A percentile compares a stretch with the other conserved stretches of the same genome.
These are phyloP conservation scores for Sebastes kiyomatsui DNA, from an alignment of 2,797 vertebrate genomes.

Conservation along the genomic window DNA sequence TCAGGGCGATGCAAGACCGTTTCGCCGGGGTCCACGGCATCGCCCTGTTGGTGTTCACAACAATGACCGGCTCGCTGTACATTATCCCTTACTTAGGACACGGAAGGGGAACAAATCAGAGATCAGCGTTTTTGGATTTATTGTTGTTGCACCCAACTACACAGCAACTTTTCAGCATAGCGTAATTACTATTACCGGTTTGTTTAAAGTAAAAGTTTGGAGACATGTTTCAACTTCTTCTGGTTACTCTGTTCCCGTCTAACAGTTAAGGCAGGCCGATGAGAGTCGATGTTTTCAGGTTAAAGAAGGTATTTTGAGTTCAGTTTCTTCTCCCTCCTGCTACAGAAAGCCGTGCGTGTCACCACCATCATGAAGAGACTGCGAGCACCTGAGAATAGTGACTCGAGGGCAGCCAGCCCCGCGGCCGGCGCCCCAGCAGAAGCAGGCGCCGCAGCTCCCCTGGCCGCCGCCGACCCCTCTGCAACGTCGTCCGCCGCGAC, in stretches of 20 bases:
- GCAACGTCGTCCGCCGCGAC: slow-evolving; percentile 20
- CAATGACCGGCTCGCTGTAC: too few relatives aligned
- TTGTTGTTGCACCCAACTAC: too few relatives aligned
- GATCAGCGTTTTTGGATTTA: too few relatives aligned
- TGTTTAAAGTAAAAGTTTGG: too few relatives aligned
- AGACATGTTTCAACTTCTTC: too few relatives aligned
- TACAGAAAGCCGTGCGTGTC: slow-evolving; percentile 96
- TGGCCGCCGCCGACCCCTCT: slow-evolving; percentile 58
- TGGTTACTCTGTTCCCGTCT: too few relatives aligned
- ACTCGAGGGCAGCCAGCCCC: slow-evolving; percentile 64
- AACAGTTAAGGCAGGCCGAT: neutral
- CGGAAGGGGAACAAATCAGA: too few relatives aligned
- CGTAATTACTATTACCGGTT: neutral
- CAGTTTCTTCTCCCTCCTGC: neutral
- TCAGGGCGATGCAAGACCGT: too few relatives aligned
- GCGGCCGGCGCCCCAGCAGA: slow-evolving; percentile 38
- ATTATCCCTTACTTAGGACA: too few relatives aligned
- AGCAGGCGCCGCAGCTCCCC: slow-evolving; percentile 50
- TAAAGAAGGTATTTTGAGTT: neutral
- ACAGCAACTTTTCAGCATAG: neutral
- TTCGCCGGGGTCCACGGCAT: too few relatives aligned
- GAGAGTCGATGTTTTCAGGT: neutral
- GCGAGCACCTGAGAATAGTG: slow-evolving; percentile 88
- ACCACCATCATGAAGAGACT: slow-evolving; percentile 98
- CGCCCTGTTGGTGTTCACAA: too few relatives aligned